These are phyloP conservation scores for Noctilio leporinus DNA, from an alignment of 2,113 vertebrate genomes.

Conservation along the genomic window DNA sequence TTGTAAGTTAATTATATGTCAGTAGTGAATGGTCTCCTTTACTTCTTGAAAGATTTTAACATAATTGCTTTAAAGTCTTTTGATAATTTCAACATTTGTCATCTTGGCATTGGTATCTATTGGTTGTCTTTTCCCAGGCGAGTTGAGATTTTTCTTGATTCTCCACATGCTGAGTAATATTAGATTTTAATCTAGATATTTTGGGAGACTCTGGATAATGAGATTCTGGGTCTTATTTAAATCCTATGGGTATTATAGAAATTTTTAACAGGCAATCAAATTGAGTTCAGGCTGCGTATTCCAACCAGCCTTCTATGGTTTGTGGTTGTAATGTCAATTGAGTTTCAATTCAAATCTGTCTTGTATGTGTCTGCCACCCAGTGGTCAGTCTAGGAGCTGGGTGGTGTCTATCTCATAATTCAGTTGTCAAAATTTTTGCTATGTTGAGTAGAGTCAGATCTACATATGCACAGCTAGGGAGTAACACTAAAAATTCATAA, in stretches of 20 bases:
- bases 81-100: not conserved
- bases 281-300: not conserved
- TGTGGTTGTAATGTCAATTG: not conserved
- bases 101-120: not conserved
- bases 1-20: not conserved
- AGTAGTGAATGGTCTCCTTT: not conserved
- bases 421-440: not conserved
- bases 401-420: not conserved
- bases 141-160: not conserved
- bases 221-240: not conserved
- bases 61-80: not conserved
- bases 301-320: not conserved
- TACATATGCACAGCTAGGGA: not conserved
- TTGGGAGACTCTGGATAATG: not conserved
- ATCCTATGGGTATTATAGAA: not conserved
- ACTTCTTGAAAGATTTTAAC: not conserved
- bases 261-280: not conserved
- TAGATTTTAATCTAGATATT: slow-evolving; percentile 20
- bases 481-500: not conserved
- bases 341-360: not conserved
- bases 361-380: not conserved
- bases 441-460: not conserved
- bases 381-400: not conserved
- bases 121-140: not conserved
- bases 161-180: not conserved